Conservation (phyloP, 1,140 invertebrate species). For the Gyrodactylus salaris region DNA sequence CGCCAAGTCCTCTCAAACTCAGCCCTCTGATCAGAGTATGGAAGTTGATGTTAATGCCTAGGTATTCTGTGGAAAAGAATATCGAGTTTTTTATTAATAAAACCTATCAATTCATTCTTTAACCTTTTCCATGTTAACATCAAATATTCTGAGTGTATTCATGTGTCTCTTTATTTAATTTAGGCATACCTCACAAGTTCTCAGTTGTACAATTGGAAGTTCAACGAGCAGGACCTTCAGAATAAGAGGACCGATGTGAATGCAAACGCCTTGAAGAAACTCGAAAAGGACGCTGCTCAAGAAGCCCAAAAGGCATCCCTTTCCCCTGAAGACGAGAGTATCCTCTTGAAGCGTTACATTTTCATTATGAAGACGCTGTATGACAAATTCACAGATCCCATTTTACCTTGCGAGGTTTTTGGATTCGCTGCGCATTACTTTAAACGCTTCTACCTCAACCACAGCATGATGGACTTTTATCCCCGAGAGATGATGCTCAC, state of each 20-base stretch:
- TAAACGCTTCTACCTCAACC: background rate
- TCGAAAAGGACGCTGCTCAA: too few relatives aligned
- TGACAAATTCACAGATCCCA: background rate
- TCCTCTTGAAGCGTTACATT: background rate
- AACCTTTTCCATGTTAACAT: too few relatives aligned
- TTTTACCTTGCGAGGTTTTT: background rate
- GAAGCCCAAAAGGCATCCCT: background rate
- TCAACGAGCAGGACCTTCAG: background rate
- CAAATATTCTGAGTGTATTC: too few relatives aligned
- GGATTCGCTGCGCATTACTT: background rate
- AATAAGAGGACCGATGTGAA: background rate
- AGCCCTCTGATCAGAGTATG: background rate
- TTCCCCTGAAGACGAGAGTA: background rate
- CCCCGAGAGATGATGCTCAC: slow-evolving; percentile 3
- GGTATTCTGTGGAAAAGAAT: background rate
- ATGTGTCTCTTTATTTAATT: background rate
- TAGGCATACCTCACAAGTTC: background rate
- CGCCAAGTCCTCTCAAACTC: background rate
- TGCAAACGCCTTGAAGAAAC: background rate
- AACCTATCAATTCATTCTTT: background rate
- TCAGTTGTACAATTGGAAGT: background rate
- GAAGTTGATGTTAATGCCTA: background rate
- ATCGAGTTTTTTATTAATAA: background rate
- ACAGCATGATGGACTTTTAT: slow-evolving; percentile 2
- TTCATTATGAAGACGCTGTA: background rate